These are phyloP conservation scores for Notothenia rossii DNA, from an alignment of 2,113 vertebrate genomes.

Conservation along the genomic window DNA sequence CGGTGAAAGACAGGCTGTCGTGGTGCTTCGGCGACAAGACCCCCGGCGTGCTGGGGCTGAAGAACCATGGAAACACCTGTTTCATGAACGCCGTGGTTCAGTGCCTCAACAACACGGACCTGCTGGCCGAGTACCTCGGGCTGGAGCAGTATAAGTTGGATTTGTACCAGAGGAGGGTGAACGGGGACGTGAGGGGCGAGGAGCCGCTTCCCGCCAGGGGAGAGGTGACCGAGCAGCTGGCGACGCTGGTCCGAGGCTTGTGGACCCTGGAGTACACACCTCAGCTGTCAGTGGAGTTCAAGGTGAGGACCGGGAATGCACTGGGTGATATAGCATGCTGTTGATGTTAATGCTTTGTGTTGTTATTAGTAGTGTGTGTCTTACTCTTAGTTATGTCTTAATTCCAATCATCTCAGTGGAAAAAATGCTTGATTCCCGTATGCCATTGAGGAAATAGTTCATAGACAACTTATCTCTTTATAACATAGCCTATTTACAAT, in stretches of 20 bases:
- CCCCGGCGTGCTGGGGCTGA: constrained; percentile 91
- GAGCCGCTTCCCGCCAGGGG: constrained; percentile 62
- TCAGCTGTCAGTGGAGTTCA: constrained; percentile 93
- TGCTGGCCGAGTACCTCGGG: constrained; percentile 93
- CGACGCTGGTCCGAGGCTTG: constrained; percentile 90
- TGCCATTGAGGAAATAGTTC: neutral
- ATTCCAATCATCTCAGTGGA: neutral
- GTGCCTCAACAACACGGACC: constrained; percentile 95
- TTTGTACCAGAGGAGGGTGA: constrained; percentile 64
- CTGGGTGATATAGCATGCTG: neutral
- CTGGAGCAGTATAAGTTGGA: constrained; percentile 87
- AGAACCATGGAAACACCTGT: constrained; percentile 97
- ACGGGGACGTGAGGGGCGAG: constrained; percentile 62
- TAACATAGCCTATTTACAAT: neutral
- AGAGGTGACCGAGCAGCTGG: constrained; percentile 92
- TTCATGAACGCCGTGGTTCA: constrained; percentile 98
- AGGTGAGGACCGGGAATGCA: constrained; percentile 83
- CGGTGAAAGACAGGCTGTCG: constrained; percentile 79
- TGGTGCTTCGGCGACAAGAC: constrained; percentile 85
- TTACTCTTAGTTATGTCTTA: neutral
- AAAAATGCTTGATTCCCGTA: neutral
- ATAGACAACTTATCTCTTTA: neutral
- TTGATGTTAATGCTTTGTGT: neutral
- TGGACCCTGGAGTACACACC: constrained; percentile 95
- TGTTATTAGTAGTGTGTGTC: neutral